Evolutionary conservation across 2,888 invertebrate genomes (phyloP), one percentile per base, ranked within the genome.

Genomic region (Falcaria lacertinaria): DNA sequence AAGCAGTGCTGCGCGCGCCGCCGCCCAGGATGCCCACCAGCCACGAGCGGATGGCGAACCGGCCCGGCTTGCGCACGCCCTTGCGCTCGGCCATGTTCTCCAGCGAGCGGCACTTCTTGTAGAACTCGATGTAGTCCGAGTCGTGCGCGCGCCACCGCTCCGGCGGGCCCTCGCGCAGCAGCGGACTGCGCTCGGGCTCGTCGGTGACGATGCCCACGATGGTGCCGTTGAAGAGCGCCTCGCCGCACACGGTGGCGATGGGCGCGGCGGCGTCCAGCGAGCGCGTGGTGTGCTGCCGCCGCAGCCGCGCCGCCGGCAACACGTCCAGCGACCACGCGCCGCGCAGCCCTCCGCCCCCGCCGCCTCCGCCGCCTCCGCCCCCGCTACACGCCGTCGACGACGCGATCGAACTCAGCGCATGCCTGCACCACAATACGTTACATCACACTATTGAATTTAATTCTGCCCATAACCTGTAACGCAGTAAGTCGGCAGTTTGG

Each of bases 81-180:
- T 84, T 82, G 38, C 57, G 70, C 47, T 80, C 86, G 32, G 78
- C 77, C 37, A 95, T 91, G 53, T 93, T 92, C 80, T 96, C 96
- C 41, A 95, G 86, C 37, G 96, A 96, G 60, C 93, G 93, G 93
- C 96, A 96, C 66, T 94, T 91, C 79, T 95, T 95, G 56, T 91
- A 90, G 58, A 89, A 84, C 68, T 90, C 81, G 39, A 89, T 86
- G 64, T 87, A 87, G 55, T 80, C 79, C 4, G 81, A 65, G 60
- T 88, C 87, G 56, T 76, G 75, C 33, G 77, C 79, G 64, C 84
- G 85, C 82, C 80, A 64, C 77, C 74, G 63, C 75, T 72, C 33
- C 84, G 67, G 58, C 73, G 70, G 28, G 8, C 8, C 28, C 54
- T 89, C 85, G 56, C 84, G 80, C 19, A 91, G 75, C 28, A 91